Conservation (phyloP, 2,113 vertebrate genomes). For the Carollia perspicillata region DNA sequence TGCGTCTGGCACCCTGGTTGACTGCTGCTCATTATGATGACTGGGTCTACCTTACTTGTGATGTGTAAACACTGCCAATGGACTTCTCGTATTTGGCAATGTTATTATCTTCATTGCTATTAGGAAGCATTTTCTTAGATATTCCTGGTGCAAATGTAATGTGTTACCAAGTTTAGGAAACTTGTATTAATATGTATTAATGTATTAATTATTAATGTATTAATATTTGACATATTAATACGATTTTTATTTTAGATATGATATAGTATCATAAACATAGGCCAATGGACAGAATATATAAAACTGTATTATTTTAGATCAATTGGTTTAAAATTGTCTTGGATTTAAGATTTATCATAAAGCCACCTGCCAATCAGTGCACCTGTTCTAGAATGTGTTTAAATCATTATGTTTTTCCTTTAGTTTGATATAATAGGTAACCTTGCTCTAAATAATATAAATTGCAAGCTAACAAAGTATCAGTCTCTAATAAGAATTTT, state of each 20-base stretch:
- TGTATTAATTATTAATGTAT: too few relatives aligned
- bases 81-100: not conserved
- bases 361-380: not conserved
- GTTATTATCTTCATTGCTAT: not conserved
- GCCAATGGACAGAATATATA: not conserved
- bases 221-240: not conserved
- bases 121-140: not conserved
- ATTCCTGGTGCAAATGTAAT: not conserved
- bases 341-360: not conserved
- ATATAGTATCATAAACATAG: not conserved
- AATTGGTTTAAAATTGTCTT: not conserved
- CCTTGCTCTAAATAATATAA: not conserved
- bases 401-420: not conserved
- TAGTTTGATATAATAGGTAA: not conserved
- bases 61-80: not conserved
- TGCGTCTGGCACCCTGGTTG: not conserved
- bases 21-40: not conserved
- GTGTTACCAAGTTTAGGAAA: not conserved
- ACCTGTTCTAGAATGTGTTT: not conserved
- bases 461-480: not conserved
- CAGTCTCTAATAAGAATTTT: not conserved
- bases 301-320: not conserved
- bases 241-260: not conserved
- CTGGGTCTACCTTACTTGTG: not conserved
- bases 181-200: too few relatives aligned